Conservation (phyloP, 2,888 invertebrate species). For the Thalpophila matura region DNA sequence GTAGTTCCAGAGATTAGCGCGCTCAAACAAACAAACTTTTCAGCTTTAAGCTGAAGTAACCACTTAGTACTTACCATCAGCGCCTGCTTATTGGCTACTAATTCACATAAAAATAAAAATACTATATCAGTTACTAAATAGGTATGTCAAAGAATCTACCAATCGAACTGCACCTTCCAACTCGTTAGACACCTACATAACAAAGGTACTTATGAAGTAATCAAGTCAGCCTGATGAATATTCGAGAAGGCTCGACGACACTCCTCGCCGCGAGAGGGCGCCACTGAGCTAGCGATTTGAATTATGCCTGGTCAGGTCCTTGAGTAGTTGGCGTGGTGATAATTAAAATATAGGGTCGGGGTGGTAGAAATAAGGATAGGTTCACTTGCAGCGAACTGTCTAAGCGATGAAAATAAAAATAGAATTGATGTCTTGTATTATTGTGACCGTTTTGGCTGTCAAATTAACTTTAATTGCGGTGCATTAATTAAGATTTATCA, state of each 20-base stretch:
- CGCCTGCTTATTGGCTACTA: no score
- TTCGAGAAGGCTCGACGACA: conserved; percentile 80
- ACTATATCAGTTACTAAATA: no score
- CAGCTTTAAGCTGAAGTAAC: no score
- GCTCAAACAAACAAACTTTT: no score
- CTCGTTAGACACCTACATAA: conserved; percentile 36
- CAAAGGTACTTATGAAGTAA: conserved; percentile 69
- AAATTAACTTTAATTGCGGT: no score
- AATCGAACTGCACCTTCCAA: conserved; percentile 1
- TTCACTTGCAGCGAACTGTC: neutral
- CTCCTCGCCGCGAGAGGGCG: conserved; percentile 71
- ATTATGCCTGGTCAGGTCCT: conserved; percentile 83
- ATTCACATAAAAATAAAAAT: no score
- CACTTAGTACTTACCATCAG: no score
- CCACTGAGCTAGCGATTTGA: conserved; percentile 77
- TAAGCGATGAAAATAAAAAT: neutral
- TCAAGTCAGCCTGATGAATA: conserved; percentile 83
- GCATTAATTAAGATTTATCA: no score
- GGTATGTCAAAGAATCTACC: neutral
- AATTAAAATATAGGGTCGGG: conserved; percentile 67
- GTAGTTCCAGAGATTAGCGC: no score
- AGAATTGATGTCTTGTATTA: no score
- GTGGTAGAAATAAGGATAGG: conserved; percentile 1
- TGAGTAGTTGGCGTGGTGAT: conserved; percentile 59
- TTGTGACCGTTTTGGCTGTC: no score